Percentiles rank a stretch among this genome's conserved stretches.
phyloP scores from a whole-genome alignment of 2,888 invertebrate species.

The Cylindroiulus punctatus region DNA sequence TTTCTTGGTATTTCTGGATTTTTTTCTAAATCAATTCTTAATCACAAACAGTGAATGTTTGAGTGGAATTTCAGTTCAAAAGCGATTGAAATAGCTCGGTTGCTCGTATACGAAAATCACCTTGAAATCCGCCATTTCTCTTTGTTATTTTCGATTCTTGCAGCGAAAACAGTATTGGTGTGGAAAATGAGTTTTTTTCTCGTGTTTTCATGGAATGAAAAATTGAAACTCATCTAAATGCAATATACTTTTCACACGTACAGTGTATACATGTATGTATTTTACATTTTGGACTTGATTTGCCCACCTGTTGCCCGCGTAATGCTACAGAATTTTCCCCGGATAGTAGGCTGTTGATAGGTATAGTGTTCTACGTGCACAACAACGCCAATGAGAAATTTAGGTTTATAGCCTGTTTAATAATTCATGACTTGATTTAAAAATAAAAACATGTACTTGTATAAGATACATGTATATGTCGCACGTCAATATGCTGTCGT shows the following conservation, averaged over 20 bases:
- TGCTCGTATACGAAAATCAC: not conserved
- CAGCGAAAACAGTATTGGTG: not conserved
- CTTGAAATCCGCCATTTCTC: not conserved
- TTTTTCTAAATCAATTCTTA: not conserved
- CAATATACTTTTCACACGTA: not conserved
- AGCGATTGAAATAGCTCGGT: not conserved
- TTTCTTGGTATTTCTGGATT: not conserved
- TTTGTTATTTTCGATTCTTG: not conserved
- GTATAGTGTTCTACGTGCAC: not conserved
- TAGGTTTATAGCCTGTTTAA: constrained; percentile 4
- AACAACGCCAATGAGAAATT: constrained; percentile 3
- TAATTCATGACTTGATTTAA: constrained; percentile 42
- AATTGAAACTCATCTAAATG: not conserved
- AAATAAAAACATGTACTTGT: no score
- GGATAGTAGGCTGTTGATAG: not conserved
- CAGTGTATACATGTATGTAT: not conserved
- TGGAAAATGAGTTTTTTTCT: not conserved
- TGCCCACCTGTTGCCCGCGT: not conserved
- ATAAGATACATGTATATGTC: constrained; percentile 16
- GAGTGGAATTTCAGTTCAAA: constrained; percentile 7
- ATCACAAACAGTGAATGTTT: not conserved
- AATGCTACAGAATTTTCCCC: not conserved
- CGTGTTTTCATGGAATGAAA: not conserved
- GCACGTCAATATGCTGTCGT: not conserved
- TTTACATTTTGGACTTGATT: not conserved